A percentile compares a stretch with the other conserved stretches of the same genome.
Conservation (phyloP, 2,888 invertebrate species). For the Omphaloscelis lunosa region DNA sequence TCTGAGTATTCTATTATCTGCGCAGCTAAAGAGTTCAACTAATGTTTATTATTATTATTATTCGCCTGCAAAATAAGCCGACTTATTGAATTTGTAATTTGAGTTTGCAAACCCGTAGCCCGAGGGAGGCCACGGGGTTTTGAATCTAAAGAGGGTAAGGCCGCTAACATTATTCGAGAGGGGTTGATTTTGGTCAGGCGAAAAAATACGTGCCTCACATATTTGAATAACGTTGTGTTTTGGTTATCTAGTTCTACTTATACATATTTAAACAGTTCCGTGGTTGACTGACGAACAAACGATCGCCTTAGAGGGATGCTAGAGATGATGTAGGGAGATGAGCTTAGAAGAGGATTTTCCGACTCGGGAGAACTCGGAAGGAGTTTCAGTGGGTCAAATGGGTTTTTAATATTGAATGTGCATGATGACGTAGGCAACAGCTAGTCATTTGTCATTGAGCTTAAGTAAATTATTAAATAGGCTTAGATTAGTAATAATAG, state of each 20-base stretch:
- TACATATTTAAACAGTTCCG: slow-evolving; percentile 32
- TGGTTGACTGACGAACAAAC: slow-evolving; percentile 7
- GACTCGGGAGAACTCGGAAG: background rate
- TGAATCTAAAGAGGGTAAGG: slow-evolving; percentile 49
- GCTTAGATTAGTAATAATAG: too few relatives aligned
- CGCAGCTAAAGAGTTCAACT: slow-evolving; percentile 34
- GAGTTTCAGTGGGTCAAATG: background rate
- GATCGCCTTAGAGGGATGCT: background rate
- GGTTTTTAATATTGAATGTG: background rate
- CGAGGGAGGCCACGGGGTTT: slow-evolving; percentile 33
- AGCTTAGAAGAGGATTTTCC: background rate
- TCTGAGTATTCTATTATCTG: slow-evolving; percentile 30
- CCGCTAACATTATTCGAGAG: slow-evolving; percentile 43
- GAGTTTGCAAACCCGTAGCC: slow-evolving; percentile 42
- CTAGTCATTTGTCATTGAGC: background rate
- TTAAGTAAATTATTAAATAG: background rate
- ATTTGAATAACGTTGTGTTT: slow-evolving; percentile 52
- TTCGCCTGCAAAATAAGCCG: slow-evolving; percentile 38
- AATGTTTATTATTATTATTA: slow-evolving; percentile 41
- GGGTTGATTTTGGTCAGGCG: slow-evolving; percentile 52
- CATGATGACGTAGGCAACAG: background rate
- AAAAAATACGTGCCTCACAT: slow-evolving; percentile 58
- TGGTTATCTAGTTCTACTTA: slow-evolving; percentile 22
- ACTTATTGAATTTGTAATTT: slow-evolving; percentile 57
- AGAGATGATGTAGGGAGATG: background rate